phyloP scores from a whole-genome alignment of 2,888 invertebrate species.

The Catocala sponsa region DNA sequence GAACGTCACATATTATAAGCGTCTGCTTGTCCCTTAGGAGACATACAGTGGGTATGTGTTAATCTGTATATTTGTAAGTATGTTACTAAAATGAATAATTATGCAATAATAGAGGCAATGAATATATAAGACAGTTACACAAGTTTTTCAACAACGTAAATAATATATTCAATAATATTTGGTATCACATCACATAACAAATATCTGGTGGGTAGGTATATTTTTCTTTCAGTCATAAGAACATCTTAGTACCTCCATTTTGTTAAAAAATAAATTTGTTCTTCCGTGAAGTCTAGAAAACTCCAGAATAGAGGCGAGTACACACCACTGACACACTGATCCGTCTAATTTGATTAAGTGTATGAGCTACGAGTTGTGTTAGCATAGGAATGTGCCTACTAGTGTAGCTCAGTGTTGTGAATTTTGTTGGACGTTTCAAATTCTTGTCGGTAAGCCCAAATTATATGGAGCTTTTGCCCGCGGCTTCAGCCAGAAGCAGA shows the following conservation, averaged over 20 bases:
- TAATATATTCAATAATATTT: no score
- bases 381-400: slow-evolving; percentile 53
- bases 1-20: no score
- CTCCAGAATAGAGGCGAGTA: slow-evolving; percentile 26
- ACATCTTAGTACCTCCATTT: neutral
- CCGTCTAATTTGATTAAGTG: slow-evolving; percentile 57
- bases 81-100: no score
- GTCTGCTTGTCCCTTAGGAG: no score
- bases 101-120: no score
- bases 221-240: neutral
- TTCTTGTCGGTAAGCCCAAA: slow-evolving; percentile 16
- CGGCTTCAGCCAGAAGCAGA: no score
- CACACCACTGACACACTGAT: slow-evolving; percentile 39
- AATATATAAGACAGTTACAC: no score
- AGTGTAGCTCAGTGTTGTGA: slow-evolving; percentile 13
- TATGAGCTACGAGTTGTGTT: slow-evolving; percentile 53
- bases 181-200: no score
- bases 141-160: no score
- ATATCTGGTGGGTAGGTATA: neutral
- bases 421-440: slow-evolving; percentile 32
- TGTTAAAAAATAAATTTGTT: slow-evolving; percentile 5
- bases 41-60: no score
- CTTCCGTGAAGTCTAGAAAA: slow-evolving; percentile 12
- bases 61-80: no score
- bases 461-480: no score